A percentile compares a stretch with the other conserved stretches of the same genome.
Evolutionary conservation across 2,888 invertebrate genomes (phyloP).

Genomic region (Limenitis arthemis): DNA sequence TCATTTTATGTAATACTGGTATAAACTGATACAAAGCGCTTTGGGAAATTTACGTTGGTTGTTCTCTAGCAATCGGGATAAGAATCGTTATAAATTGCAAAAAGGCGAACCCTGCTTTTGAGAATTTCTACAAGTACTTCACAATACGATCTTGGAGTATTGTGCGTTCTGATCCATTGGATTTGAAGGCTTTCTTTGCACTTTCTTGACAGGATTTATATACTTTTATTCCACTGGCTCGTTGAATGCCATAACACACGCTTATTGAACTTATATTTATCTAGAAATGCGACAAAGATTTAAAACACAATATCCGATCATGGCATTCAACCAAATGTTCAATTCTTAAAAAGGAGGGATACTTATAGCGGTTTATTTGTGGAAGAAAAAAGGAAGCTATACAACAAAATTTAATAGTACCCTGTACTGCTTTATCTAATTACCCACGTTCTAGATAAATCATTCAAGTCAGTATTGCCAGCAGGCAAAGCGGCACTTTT

Average conservation of each 20-base stretch:
- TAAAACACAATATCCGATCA: slow-evolving; percentile 9
- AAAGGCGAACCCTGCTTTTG: slow-evolving; percentile 58
- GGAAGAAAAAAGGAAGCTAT: too few relatives aligned
- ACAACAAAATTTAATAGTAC: too few relatives aligned
- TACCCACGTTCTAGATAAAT: too few relatives aligned
- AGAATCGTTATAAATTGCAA: slow-evolving; percentile 63
- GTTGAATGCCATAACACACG: slow-evolving; percentile 10
- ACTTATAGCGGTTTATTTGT: too few relatives aligned
- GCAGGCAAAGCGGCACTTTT: too few relatives aligned
- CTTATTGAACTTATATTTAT: not conserved
- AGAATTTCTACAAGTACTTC: slow-evolving; percentile 61
- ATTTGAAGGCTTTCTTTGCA: slow-evolving; percentile 47
- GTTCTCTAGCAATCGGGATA: slow-evolving; percentile 54
- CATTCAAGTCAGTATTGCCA: too few relatives aligned
- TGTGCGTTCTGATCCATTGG: slow-evolving; percentile 35
- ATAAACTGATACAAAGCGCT: slow-evolving; percentile 18
- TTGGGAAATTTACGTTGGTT: slow-evolving; percentile 22
- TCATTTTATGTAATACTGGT: slow-evolving; percentile 10
- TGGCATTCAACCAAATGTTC: not conserved
- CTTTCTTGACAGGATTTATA: slow-evolving; percentile 45
- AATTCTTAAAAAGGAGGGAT: too few relatives aligned
- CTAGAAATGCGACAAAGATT: not conserved
- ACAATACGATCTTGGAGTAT: slow-evolving; percentile 55
- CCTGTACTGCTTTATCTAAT: too few relatives aligned
- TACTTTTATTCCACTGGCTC: slow-evolving; percentile 24